Conservation (phyloP, 2,797 vertebrate genomes). For the Tragelaphus oryx region DNA sequence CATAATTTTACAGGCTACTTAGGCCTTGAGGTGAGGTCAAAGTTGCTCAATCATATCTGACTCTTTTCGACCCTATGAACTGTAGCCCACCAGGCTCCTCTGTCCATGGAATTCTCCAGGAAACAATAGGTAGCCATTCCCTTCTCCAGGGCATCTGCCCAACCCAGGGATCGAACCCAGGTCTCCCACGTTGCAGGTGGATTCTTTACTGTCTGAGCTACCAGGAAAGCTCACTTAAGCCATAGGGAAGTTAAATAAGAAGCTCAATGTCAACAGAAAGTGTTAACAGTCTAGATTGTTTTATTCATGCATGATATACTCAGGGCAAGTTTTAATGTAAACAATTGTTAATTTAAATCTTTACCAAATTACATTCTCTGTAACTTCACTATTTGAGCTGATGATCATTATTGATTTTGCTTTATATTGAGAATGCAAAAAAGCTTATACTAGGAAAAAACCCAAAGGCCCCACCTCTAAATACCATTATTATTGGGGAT, state of each 20-base stretch:
- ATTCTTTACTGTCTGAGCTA: background rate
- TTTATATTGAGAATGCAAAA: background rate
- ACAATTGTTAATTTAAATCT: background rate
- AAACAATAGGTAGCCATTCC: background rate
- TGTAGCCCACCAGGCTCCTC: background rate
- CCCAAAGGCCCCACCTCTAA: background rate
- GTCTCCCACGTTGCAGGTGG: rapidly evolving
- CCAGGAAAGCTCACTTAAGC: background rate
- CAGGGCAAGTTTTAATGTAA: background rate
- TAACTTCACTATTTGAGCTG: background rate
- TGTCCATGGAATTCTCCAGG: background rate
- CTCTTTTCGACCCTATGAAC: background rate
- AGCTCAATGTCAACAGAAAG: background rate
- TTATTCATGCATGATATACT: background rate
- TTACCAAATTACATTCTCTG: background rate
- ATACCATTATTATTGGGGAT: background rate
- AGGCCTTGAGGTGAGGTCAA: background rate
- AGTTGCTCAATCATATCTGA: background rate
- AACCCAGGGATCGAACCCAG: background rate
- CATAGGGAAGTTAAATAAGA: background rate
- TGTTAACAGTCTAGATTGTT: background rate
- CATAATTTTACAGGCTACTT: background rate
- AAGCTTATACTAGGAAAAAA: background rate
- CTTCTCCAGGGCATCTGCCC: background rate
- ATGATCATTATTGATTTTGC: background rate